phyloP scores from a whole-genome alignment of 2,113 vertebrate genomes.

The Aleadryas rufinucha region DNA sequence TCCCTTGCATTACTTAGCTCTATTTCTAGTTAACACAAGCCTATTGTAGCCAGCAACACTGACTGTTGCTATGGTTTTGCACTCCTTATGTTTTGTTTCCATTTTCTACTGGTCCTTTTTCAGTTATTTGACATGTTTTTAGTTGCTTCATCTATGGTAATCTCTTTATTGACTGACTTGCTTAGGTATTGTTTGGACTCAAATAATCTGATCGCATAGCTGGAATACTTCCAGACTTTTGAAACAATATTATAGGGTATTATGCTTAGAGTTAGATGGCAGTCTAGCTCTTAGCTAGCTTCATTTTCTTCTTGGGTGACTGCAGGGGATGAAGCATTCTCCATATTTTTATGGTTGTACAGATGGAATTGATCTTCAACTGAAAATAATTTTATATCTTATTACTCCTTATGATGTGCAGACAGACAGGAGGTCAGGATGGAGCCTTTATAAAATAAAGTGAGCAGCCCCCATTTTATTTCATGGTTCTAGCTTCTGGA shows the following conservation, averaged over 20 bases:
- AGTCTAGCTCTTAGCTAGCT: not conserved
- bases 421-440: not conserved
- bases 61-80: slow-evolving; percentile 41
- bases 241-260: not conserved
- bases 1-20: not conserved
- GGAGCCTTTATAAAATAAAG: not conserved
- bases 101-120: not conserved
- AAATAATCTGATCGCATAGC: not conserved
- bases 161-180: slow-evolving; percentile 20
- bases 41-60: slow-evolving; percentile 22
- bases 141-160: slow-evolving; percentile 2
- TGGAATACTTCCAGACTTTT: not conserved
- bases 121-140: not conserved
- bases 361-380: not conserved
- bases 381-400: not conserved
- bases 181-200: slow-evolving; percentile 27
- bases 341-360: not conserved
- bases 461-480: not conserved
- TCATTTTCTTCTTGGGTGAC: not conserved
- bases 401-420: not conserved
- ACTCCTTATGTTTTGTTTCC: slow-evolving; percentile 6
- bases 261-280: not conserved
- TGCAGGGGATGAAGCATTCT: not conserved
- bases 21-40: slow-evolving; percentile 38
- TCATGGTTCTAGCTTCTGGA: not conserved